Evolutionary conservation across 2,797 vertebrate species (phyloP), one percentile per base, ranked within the genome.

Genomic region (Strix occidentalis): DNA sequence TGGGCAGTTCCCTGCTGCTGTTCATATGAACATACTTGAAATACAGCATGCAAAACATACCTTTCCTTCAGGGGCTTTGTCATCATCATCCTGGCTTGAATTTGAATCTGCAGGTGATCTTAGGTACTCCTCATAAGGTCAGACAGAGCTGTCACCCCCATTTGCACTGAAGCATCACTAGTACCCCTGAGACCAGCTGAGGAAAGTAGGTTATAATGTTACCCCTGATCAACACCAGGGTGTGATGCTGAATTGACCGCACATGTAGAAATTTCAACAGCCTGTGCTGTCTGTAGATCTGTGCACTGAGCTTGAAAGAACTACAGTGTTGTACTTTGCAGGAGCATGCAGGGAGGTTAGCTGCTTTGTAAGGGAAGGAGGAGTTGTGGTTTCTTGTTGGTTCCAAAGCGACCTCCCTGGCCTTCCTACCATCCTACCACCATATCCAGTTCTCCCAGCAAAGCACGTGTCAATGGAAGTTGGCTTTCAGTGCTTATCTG

Each of bases 31-130:
- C 25, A 20, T 29, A 26, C 11, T 50, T 31, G 6, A 70, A 87
- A 35, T 8, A 20, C 25, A 63, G 1, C 0, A 3, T 29, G 41
- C 6, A 63, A 46, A 92, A 12, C 17, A 7, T 24, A 56, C 31
- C 48, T 81, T 91, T 51, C n/a, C 43, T 93, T 21, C 41, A 39
- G 41, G 57, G 3, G 13, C 17, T 11, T 35, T 19, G 23, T 16
- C 24, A 18, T 74, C 46, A 25, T 53, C 5, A 3, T 45, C 65
- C 65, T 63, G 17, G 46, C 28, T 80, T 74, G n/a, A 65, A 35
- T 35, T 51, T 88, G 35, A 51, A 45, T 54, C 57, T 72, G 35
- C 31, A 31, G 31, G 19, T 65, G 41, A 50, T n/a, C 50, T 69
- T 51, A 41, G 16, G 54, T 57, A 33, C n/a, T 56, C 72, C 63